A percentile compares a stretch with the other conserved stretches of the same genome.
These are phyloP conservation scores for Cetonia aurata DNA, from an alignment of 2,888 invertebrate genomes.

Conservation along the genomic window DNA sequence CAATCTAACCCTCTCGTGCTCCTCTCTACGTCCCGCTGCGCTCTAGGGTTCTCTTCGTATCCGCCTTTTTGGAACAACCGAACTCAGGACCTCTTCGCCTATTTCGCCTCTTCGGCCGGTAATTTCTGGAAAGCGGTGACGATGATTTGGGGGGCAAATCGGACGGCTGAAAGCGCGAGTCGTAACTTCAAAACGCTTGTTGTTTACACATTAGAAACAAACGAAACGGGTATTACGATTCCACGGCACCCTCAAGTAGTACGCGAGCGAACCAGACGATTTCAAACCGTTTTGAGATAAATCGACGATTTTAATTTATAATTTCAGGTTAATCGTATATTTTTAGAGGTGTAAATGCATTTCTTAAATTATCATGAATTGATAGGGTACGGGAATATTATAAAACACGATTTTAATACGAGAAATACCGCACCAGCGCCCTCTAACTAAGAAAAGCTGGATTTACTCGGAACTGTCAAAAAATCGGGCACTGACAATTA, in stretches of 20 bases:
- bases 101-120: constrained; percentile 3
- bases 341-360: too few relatives aligned
- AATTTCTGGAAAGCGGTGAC: constrained; percentile 28
- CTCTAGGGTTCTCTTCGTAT: not conserved
- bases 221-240: constrained; percentile 26
- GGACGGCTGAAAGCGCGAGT: not conserved
- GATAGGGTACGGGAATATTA: too few relatives aligned
- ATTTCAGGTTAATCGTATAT: too few relatives aligned
- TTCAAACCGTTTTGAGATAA: too few relatives aligned
- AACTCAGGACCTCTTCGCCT: not conserved
- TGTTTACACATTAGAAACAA: constrained; percentile 42
- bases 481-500: too few relatives aligned
- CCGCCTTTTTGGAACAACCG: not conserved
- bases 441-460: too few relatives aligned
- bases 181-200: constrained; percentile 33
- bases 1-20: constrained; percentile 42
- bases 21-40: constrained; percentile 11
- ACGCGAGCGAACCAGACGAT: not conserved
- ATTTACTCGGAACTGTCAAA: too few relatives aligned
- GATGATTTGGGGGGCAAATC: not conserved
- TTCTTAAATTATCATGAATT: too few relatives aligned
- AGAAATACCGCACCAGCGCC: too few relatives aligned
- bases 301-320: too few relatives aligned
- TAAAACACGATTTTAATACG: too few relatives aligned
- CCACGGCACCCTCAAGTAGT: constrained; percentile 38